Base-by-base conservation (phyloP, 2,113 vertebrate species). In the Hydropotes inermis region DNA sequence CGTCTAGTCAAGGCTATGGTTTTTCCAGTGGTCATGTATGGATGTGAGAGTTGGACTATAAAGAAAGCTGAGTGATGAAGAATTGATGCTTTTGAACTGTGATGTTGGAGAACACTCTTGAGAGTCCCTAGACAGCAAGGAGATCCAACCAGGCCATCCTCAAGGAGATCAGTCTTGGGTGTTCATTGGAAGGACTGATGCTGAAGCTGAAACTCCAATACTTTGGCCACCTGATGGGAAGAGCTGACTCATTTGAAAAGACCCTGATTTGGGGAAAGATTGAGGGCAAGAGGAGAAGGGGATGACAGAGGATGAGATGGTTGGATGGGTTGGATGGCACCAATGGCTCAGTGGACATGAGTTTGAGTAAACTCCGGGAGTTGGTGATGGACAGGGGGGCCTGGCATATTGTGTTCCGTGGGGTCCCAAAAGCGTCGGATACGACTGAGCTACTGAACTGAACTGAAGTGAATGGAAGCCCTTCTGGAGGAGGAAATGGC, bases 391-490 rank as follows among this genome's bases (percentile, higher is more conserved):
- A 39, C n/a, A 23, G n/a, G 67, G 67, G 36, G 67, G n/a, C 67
- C 67, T 70, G 67, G n/a, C n/a, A 6, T 23, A 10, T 5, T 70
- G 67, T 70, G 19, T 70, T 23, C n/a, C 2, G 0, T 70, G 67
- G 19, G 19, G 9, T 39, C 4, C 1, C 19, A 39, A 70, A 70
- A 70, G 19, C 2, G 1, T 23, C 0, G 0, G n/a, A 70, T 19
- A 36, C 9, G 5, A 70, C n/a, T 70, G 19, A 70, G n/a, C n/a
- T 39, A 23, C n/a, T 70, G 67, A 70, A 36, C 17, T 54, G 52
- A 54, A 54, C 54, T 70, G 67, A 70, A 70, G 67, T 70, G n/a
- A 70, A 5, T 19, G 12, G n/a, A 36, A 70, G 67, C 19, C 4
- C 67, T 70, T 70, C 17, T 39, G 19, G 67, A 39, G n/a, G n/a